Conservation (phyloP, 1,140 invertebrate species). For the Argopecten irradians region DNA sequence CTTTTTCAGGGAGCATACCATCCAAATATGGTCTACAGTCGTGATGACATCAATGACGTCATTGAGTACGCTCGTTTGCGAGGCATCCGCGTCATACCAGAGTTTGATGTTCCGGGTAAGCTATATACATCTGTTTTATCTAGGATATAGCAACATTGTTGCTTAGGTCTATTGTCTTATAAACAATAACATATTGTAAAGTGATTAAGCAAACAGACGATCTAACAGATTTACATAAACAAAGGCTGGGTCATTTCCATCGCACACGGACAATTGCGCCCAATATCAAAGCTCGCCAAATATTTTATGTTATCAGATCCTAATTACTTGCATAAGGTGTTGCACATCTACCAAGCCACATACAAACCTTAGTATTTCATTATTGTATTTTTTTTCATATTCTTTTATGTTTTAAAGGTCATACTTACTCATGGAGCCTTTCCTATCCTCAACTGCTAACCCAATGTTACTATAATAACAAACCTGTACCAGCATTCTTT, state of each 20-base stretch:
- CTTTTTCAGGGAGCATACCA: slow-evolving; percentile 67
- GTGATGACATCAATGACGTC: slow-evolving; percentile 82
- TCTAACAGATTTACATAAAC: no score
- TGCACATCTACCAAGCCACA: no score
- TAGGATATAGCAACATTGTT: no score
- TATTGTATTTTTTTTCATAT: slow-evolving; percentile 52
- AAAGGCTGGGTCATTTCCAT: no score
- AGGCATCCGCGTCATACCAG: slow-evolving; percentile 91
- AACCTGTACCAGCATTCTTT: slow-evolving; percentile 49
- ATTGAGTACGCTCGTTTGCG: slow-evolving; percentile 87
- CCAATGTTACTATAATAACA: slow-evolving; percentile 78
- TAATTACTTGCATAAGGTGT: no score
- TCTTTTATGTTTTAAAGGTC: slow-evolving; percentile 79
- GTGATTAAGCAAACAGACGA: no score
- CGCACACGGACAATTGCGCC: no score
- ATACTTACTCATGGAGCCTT: slow-evolving; percentile 88
- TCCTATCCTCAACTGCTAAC: slow-evolving; percentile 84
- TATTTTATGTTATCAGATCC: no score
- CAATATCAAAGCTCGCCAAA: no score
- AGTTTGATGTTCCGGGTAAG: slow-evolving; percentile 92
- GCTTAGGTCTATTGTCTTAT: no score
- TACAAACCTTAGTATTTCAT: background rate
- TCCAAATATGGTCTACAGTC: slow-evolving; percentile 83
- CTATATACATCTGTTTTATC: no score
- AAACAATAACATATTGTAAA: no score